Percentiles rank a stretch among this genome's conserved stretches.
Evolutionary conservation across 2,797 vertebrate genomes (phyloP).

Genomic region (Myioborus melanocephalus): DNA sequence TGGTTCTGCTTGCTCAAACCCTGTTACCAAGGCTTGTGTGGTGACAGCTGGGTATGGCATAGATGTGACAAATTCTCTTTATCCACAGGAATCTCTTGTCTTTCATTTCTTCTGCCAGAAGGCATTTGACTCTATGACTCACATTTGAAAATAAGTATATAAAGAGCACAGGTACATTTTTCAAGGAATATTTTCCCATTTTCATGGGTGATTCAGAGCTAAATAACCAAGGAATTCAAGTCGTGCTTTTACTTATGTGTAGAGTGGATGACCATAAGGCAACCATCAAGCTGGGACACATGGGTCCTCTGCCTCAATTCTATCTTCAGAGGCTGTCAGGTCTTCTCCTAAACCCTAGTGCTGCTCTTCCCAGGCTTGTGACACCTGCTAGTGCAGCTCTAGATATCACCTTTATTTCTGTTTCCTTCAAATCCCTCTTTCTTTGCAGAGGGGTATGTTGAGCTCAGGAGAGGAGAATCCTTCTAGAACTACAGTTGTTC

Average conservation of each 20-base stretch:
- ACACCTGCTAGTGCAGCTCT: neutral
- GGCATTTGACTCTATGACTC: neutral
- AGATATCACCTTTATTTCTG: neutral
- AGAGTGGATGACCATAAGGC: neutral
- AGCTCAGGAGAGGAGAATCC: neutral
- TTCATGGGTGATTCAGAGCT: neutral
- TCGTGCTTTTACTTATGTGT: neutral
- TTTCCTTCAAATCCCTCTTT: neutral
- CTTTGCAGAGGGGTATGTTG: neutral
- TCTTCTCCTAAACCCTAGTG: neutral
- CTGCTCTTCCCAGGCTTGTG: neutral
- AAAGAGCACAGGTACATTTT: neutral
- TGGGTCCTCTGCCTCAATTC: fast-evolving
- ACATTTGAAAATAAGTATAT: neutral
- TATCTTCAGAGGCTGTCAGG: neutral
- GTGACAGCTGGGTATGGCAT: neutral
- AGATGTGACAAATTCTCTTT: neutral
- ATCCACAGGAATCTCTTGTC: neutral
- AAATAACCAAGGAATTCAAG: neutral
- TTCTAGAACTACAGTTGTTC: neutral
- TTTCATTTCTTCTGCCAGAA: neutral
- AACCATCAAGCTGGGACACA: neutral
- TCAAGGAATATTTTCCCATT: neutral
- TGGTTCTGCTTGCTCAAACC: neutral
- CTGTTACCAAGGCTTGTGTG: neutral